Evolutionary conservation across 2,888 invertebrate species (phyloP).

Genomic region (Zele albiditarsus): DNA sequence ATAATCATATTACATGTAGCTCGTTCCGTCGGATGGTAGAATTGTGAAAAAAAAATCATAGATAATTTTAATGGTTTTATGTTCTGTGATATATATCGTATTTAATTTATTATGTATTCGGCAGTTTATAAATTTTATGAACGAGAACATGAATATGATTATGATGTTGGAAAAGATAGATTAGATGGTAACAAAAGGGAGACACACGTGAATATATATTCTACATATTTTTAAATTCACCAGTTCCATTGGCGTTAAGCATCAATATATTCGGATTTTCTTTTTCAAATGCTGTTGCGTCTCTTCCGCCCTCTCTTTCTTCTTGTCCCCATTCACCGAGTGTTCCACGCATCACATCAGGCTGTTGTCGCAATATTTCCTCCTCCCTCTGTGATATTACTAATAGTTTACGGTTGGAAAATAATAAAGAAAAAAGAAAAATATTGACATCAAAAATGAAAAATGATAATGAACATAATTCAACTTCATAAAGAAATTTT

Average conservation of each 20-base stretch:
- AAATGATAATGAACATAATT: conserved; percentile 45
- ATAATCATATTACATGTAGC: neutral
- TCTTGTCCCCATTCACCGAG: conserved; percentile 84
- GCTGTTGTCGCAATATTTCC: conserved; percentile 78
- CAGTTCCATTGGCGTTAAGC: conserved; percentile 79
- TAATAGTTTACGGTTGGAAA: conserved; percentile 56
- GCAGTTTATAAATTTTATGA: neutral
- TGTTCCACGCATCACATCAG: conserved; percentile 83
- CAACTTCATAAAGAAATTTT: conserved; percentile 37
- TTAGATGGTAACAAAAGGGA: neutral
- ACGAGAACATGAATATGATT: neutral
- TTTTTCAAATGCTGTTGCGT: conserved; percentile 84
- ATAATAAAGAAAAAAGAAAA: conserved; percentile 11
- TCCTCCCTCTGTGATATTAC: conserved; percentile 80
- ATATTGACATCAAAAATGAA: neutral
- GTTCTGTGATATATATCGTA: neutral
- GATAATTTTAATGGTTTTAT: neutral
- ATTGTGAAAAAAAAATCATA: neutral
- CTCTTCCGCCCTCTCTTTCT: conserved; percentile 78
- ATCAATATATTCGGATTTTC: conserved; percentile 86
- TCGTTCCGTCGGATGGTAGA: neutral
- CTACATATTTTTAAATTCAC: conserved; percentile 85
- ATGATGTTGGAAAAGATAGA: neutral
- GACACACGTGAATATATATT: conserved; percentile 35
- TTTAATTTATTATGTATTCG: neutral